These are phyloP conservation scores for Dinothrombium tinctorium DNA, from an alignment of 1,140 invertebrate species.

Conservation along the genomic window DNA sequence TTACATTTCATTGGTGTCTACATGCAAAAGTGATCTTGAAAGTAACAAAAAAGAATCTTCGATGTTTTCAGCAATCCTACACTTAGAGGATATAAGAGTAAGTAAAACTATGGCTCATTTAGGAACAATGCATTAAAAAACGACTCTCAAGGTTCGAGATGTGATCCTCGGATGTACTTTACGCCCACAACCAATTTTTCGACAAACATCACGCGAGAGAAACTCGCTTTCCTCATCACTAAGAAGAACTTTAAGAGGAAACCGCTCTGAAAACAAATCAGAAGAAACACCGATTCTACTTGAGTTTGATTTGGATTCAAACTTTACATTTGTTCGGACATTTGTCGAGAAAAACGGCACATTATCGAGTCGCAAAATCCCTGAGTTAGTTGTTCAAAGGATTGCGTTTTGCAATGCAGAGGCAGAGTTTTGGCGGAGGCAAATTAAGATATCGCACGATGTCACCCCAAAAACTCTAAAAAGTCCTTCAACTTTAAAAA, in stretches of 20 bases:
- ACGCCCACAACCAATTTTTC: neutral
- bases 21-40: neutral
- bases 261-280: neutral
- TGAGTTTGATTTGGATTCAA: conserved; percentile 4
- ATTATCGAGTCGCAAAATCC: neutral
- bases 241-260: conserved; percentile 1
- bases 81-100: neutral
- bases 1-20: neutral
- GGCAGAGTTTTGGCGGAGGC: neutral
- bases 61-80: neutral
- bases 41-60: neutral
- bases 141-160: conserved; percentile 4
- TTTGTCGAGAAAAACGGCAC: conserved; percentile 4
- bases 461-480: neutral
- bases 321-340: neutral
- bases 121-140: too few species aligned
- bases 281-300: conserved; percentile 1
- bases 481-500: neutral
- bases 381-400: conserved; percentile 1
- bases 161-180: conserved; percentile 2
- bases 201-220: too few species aligned
- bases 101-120: too few species aligned
- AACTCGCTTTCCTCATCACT: conserved; percentile 3
- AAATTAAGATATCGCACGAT: conserved; percentile 4
- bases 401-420: conserved; percentile 1